Evolutionary conservation across 2,888 invertebrate genomes (phyloP).

Genomic region (Hoplodrina blanda): DNA sequence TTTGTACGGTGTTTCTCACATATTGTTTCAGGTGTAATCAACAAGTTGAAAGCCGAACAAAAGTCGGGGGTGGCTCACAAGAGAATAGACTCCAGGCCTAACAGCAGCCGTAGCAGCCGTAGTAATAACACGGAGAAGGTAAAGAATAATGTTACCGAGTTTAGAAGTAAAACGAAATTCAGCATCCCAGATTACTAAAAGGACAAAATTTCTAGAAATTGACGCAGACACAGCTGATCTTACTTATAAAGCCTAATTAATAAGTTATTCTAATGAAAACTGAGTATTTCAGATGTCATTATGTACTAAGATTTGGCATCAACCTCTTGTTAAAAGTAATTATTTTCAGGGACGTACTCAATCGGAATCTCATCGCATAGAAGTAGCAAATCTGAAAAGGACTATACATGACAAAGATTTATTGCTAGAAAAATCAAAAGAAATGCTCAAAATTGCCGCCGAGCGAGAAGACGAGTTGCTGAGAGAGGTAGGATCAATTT

Average conservation of each 20-base stretch:
- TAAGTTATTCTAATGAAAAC: too few species aligned
- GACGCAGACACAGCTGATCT: too few species aligned
- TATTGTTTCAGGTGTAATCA: constrained; percentile 81
- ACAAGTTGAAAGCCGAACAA: constrained; percentile 84
- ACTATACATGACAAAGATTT: constrained; percentile 91
- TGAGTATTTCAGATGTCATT: too few species aligned
- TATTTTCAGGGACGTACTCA: constrained; percentile 74
- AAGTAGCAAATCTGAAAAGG: constrained; percentile 87
- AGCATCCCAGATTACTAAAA: too few species aligned
- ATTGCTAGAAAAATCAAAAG: constrained; percentile 91
- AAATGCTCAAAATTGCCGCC: constrained; percentile 91
- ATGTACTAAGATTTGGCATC: background rate
- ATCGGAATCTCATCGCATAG: constrained; percentile 82
- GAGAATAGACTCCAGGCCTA: constrained; percentile 79
- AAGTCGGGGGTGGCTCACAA: constrained; percentile 73
- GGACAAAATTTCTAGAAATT: too few species aligned
- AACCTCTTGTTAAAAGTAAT: background rate
- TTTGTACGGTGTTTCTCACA: constrained; percentile 26
- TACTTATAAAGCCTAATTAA: too few species aligned
- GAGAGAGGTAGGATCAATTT: constrained; percentile 84
- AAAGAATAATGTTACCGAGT: background rate
- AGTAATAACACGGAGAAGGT: constrained; percentile 81
- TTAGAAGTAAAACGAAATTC: too few species aligned
- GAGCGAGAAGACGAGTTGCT: constrained; percentile 91
- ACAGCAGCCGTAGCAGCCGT: constrained; percentile 79